Conservation (phyloP, 2,888 invertebrate species). For the Xestia rhomboidea region DNA sequence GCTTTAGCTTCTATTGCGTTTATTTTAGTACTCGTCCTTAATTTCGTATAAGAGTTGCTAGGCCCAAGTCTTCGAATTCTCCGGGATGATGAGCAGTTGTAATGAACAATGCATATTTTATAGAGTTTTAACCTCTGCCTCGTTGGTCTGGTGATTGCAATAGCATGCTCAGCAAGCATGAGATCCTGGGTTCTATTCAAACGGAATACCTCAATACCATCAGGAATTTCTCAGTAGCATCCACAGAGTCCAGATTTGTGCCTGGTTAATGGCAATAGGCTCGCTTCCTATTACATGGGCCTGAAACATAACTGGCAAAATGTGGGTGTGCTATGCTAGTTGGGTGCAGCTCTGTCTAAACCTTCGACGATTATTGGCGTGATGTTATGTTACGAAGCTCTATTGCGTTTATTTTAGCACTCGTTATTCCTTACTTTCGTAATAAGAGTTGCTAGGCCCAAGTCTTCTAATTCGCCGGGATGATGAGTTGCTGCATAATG, state of each 20-base stretch:
- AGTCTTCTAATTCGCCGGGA: constrained; percentile 1
- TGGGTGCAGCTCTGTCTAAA: no score
- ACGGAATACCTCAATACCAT: no score
- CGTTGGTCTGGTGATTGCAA: background rate
- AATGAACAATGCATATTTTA: background rate
- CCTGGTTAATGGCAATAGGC: no score
- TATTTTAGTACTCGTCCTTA: constrained; percentile 73
- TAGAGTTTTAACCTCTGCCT: background rate
- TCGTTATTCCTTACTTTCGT: constrained; percentile 69
- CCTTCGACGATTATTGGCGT: background rate
- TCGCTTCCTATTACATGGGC: no score
- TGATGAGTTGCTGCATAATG: background rate
- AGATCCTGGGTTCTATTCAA: no score
- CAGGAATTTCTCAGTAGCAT: no score
- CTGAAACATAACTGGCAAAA: no score
- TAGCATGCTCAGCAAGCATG: no score
- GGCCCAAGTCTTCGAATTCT: background rate
- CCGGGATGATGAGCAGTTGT: background rate
- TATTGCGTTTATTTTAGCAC: constrained; percentile 72
- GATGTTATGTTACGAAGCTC: constrained; percentile 54
- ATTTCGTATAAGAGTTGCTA: constrained; percentile 33
- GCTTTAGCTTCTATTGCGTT: constrained; percentile 66
- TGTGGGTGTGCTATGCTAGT: no score
- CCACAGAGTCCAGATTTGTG: no score
- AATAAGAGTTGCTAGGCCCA: constrained; percentile 44